Conservation (phyloP, 2,797 vertebrate genomes). For the Phoeniculus purpureus region DNA sequence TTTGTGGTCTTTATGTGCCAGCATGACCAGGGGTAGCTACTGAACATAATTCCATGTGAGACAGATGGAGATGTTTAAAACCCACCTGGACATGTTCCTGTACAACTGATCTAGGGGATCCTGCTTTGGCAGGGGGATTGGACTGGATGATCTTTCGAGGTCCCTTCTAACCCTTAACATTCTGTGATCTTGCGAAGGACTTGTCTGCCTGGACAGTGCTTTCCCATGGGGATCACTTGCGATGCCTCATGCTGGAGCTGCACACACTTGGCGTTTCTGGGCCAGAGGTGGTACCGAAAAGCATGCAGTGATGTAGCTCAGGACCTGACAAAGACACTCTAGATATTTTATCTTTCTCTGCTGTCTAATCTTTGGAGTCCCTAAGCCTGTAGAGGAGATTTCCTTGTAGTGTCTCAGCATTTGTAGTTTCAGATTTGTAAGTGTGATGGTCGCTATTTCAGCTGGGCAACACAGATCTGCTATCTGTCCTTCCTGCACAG, state of each 20-base stretch:
- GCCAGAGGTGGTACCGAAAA: not conserved
- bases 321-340: not conserved
- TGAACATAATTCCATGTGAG: not conserved
- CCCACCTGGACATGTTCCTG: no score
- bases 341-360: not conserved
- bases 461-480: not conserved
- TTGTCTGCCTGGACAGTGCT: not conserved
- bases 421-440: not conserved
- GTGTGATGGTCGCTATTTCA: not conserved
- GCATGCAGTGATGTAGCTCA: not conserved
- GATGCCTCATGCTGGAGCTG: not conserved
- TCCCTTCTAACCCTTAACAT: no score
- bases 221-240: not conserved
- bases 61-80: no score
- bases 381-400: not conserved
- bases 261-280: not conserved
- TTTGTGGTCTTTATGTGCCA: not conserved
- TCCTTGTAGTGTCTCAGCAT: not conserved
- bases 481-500: fast-evolving
- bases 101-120: no score
- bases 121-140: no score
- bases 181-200: not conserved
- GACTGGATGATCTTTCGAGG: no score
- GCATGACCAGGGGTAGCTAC: not conserved
- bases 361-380: not conserved